Evolutionary conservation across 2,113 vertebrate genomes (phyloP), one percentile per base, ranked within the genome.

Genomic region (Irena cyanogastra): DNA sequence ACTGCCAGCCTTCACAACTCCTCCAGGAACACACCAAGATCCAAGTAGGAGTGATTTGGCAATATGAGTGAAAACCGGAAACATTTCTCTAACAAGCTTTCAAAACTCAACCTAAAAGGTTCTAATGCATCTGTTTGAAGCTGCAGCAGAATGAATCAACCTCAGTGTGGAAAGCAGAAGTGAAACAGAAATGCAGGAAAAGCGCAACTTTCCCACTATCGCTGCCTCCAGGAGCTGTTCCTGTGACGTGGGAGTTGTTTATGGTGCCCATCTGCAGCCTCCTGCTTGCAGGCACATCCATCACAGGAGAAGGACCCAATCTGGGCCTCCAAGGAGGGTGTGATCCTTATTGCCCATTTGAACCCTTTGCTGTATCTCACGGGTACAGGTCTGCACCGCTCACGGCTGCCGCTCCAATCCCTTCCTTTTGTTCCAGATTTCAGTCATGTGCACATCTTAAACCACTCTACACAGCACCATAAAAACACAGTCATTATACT

Each of bases 141-240:
- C 35, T 37, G 23, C n/a, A 31, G 27, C 26, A 52, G 63, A 80
- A 45, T 33, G 21, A 84, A 79, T 87, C 65, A 82, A 11, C 30
- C 13, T 59, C 39, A 21, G 12, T 17, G 28, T 16, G 21, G 45
- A 87, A 72, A 82, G 60, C 10, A 71, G 65, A 57, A 82, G 28
- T 35, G n/a, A 72, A 83, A 90, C 1, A 52, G 28, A 30, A 74
- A 42, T 18, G 19, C 86, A 83, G 71, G 39, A 53, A 56, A 91
- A 93, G 30, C 5, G 0, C 33, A 57, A 42, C 42, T 85, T 68
- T 16, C 26, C 28, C 0, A 0, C 50, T 54, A 4, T 23, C 0
- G 0, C 35, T 87, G 30, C 33, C 37, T 72, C 33, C 1, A 0
- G 50, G 63, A 90, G 35, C 47, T 80, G 44, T 28, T 19, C 31